Evolutionary conservation across 2,113 vertebrate species (phyloP), one percentile per base, ranked within the genome.

Genomic region (Thamnophis sirtalis): DNA sequence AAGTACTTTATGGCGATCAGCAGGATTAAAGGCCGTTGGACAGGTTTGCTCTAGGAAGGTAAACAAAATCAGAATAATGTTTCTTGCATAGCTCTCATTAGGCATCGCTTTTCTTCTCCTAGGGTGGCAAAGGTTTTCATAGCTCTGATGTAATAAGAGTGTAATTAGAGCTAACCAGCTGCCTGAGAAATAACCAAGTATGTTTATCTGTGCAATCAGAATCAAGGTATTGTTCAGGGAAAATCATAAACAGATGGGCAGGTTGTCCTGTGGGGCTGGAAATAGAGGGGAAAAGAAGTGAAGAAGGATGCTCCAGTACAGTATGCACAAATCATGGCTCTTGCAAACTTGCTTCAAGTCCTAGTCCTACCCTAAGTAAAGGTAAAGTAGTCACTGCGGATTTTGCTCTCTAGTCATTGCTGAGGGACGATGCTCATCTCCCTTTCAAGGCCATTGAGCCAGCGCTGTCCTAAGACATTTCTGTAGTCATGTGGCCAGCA

Each of bases 191-290:
- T 96, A 95, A 91, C 95, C 94, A 91, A 93, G 96, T 96, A 93
- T 96, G 96, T 94, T 87, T 96, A 96, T 95, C 95, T 94, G 91
- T 95, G 93, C 95, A 96, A 94, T 94, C 73, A 5, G 96, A 94
- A 95, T 90, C 86, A 89, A 96, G 93, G 84, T 68, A 93, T 94
- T 95, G 94, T 94, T 94, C 94, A 91, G 95, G 94, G 88, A 92
- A 96, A 96, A 96, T 96, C 93, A 96, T 95, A 95, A 96, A 93
- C 95, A 97, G 95, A 97, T 95, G 95, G 96, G 91, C 88, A 89
- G 93, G 84, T 93, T 28, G 0, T 95, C 93, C 93, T 94, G 90
- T 91, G 95, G 93, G 95, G 93, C 89, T 96, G 91, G 88, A 48
- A 94, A 94, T 94, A 94, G 95, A 53, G 88, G 94, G 94, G 85